Evolutionary conservation across 2,113 vertebrate species (phyloP), one percentile per base, ranked within the genome.

Genomic region (Brachyistius frenatus): DNA sequence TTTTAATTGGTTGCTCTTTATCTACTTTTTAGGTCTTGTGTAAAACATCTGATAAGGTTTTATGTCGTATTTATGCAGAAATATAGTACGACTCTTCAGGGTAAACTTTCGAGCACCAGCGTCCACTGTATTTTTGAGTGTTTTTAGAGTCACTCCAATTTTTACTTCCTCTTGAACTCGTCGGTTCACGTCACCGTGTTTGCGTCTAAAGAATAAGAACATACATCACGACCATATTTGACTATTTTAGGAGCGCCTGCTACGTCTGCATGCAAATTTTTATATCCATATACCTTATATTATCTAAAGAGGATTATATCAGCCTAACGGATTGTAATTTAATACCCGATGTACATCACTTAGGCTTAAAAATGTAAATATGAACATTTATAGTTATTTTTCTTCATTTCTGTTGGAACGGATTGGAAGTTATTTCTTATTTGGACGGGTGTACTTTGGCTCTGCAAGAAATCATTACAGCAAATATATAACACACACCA

Each of bases 401-500:
- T 72, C 30, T n/a, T 6, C 5, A n/a, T 36, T 8, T 60, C 5
- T 44, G 10, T 5, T 23, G 7, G 13, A 35, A 31, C 16, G 3
- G 5, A 1, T 35, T 46, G 5, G 3, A 32, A 56, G 39, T 5
- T 1, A 52, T 31, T 32, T 7, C 7, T 15, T 49, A 14, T 9
- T 32, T 32, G 61, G 36, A 36, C 16, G 32, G 2, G 31, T 66
- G 35, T 23, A 13, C 10, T 10, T 1, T 39, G 13, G 37, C 14
- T 13, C 2, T 60, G 1, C 13, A 46, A 53, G 36, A 5, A 71
- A 37, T 14, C 53, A 44, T 47, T 64, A 1, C 46, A 49, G 53
- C 9, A 69, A 13, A 64, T 53, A 44, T 0, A 73, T 41, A 33
- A 55, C 47, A 61, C 78, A 47, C 16, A 60, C 62, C 16, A 53